These are phyloP conservation scores for Alligator mississippiensis DNA, from an alignment of 2,113 vertebrate genomes.

Conservation along the genomic window DNA sequence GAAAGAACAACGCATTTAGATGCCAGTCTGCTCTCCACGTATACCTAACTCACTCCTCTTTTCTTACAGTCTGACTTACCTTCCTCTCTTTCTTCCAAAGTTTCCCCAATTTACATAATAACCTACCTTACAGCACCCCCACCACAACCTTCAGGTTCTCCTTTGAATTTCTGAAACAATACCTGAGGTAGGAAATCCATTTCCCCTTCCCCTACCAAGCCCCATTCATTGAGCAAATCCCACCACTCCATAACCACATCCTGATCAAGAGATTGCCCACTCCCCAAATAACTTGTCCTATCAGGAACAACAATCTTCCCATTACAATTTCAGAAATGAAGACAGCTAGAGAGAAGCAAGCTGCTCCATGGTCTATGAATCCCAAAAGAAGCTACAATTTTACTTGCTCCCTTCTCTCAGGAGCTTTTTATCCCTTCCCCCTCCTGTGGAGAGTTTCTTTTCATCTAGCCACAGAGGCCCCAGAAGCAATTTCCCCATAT, in stretches of 20 bases:
- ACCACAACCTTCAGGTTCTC: background rate
- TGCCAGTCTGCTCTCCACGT: background rate
- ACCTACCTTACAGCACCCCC: background rate
- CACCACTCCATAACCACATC: background rate
- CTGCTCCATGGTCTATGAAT: background rate
- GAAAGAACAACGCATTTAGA: background rate
- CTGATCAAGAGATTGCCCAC: background rate
- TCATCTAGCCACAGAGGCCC: background rate
- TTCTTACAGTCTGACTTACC: background rate
- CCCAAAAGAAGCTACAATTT: background rate
- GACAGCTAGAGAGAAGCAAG: background rate
- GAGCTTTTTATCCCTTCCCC: background rate
- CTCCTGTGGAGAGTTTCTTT: background rate
- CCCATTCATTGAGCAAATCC: background rate
- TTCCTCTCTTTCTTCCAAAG: background rate
- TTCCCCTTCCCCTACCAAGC: background rate
- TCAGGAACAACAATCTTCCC: background rate
- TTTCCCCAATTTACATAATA: background rate
- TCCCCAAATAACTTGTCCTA: background rate
- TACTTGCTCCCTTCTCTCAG: background rate
- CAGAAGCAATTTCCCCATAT: background rate
- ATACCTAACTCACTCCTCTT: background rate
- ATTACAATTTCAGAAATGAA: background rate
- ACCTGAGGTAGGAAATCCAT: background rate
- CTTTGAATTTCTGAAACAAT: background rate